Evolutionary conservation across 2,888 invertebrate genomes (phyloP).

Genomic region (Trissoscelio sp.): DNA sequence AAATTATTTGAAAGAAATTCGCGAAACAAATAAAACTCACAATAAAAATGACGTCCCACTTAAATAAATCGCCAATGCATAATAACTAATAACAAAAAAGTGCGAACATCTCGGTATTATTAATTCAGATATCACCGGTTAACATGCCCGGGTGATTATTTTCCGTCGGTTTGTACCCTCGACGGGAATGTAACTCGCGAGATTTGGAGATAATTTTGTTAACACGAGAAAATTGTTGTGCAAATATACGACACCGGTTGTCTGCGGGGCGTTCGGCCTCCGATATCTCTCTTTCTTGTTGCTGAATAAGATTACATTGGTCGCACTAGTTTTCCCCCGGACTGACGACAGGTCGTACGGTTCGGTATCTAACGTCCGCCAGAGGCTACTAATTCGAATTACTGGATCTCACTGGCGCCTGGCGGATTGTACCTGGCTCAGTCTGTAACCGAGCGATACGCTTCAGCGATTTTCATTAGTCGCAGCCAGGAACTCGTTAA

Average conservation of each 20-base stretch:
- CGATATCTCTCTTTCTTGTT: conserved; percentile 41
- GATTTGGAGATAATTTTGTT: conserved; percentile 60
- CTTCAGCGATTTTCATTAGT: conserved; percentile 62
- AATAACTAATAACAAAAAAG: conserved; percentile 24
- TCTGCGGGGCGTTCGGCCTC: conserved; percentile 27
- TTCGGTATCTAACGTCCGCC: conserved; percentile 57
- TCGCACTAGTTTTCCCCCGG: conserved; percentile 59
- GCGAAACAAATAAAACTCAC: background rate
- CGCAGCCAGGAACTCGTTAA: conserved; percentile 60
- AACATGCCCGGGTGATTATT: conserved; percentile 6
- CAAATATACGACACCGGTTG: conserved; percentile 30
- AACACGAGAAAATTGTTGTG: conserved; percentile 48
- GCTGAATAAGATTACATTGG: conserved; percentile 34
- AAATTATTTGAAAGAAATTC: no score
- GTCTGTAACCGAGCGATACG: conserved; percentile 51
- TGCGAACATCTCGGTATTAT: conserved; percentile 4
- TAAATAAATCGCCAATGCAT: background rate
- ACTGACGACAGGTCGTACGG: conserved; percentile 63
- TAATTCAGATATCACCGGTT: conserved; percentile 41
- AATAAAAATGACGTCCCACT: conserved; percentile 9
- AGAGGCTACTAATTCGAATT: conserved; percentile 62
- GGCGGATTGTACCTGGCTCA: conserved; percentile 27
- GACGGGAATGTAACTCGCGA: conserved; percentile 28
- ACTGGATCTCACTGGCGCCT: conserved; percentile 60
- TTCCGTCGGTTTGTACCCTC: conserved; percentile 24